Conservation (phyloP, 2,113 vertebrate species). For the Centrocercus urophasianus region DNA sequence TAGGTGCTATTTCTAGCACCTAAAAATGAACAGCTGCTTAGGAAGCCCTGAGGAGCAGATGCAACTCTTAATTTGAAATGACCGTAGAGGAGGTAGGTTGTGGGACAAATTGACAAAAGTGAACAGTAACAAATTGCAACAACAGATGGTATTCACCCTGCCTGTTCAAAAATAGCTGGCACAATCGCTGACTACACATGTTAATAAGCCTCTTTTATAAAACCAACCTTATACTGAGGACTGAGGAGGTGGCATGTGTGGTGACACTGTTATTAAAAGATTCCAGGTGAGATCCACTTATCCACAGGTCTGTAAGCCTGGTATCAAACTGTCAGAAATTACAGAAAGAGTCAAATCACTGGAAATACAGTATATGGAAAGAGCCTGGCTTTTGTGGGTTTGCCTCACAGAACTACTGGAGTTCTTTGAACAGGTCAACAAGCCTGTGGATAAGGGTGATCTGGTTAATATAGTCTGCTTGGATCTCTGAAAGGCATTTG, state of each 20-base stretch:
- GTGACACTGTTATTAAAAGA: neutral
- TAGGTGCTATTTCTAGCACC: neutral
- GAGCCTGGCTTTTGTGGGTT: neutral
- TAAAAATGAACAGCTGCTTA: neutral
- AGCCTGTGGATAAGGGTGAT: conserved; percentile 39
- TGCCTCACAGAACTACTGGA: neutral
- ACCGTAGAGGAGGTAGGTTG: conserved; percentile 27
- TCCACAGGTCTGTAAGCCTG: neutral
- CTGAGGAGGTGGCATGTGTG: rapidly evolving
- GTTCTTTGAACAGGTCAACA: conserved; percentile 49
- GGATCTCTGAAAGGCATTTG: neutral
- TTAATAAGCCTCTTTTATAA: neutral
- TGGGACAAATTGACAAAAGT: conserved; percentile 35
- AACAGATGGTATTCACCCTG: conserved; percentile 48
- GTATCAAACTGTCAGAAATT: neutral
- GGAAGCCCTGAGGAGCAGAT: conserved; percentile 32
- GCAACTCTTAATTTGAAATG: conserved; percentile 52
- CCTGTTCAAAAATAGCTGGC: neutral
- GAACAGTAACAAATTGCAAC: conserved; percentile 24
- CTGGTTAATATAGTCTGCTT: neutral
- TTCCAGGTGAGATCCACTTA: neutral
- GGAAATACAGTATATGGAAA: neutral
- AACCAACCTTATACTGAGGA: neutral
- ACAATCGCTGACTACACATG: neutral
- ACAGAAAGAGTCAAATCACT: neutral